A percentile compares a stretch with the other conserved stretches of the same genome.
Conservation (phyloP, 2,888 invertebrate genomes). For the Erebia ligea region DNA sequence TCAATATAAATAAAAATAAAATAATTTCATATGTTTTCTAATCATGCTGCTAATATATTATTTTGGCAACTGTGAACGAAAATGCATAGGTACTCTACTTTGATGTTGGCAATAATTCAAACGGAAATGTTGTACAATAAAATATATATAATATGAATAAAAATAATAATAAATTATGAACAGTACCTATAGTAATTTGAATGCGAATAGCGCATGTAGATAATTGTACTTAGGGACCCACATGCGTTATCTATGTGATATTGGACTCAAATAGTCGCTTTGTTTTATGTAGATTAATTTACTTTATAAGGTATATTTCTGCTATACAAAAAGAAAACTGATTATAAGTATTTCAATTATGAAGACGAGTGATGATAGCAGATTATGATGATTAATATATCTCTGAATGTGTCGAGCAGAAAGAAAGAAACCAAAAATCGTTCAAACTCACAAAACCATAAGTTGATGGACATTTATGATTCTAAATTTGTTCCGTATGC, state of each 20-base stretch:
- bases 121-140: slow-evolving; percentile 26
- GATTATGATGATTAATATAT: no score
- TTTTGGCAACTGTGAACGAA: slow-evolving; percentile 37
- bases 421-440: no score
- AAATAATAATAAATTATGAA: neutral
- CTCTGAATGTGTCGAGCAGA: no score
- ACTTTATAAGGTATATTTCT: no score
- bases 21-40: slow-evolving; percentile 20
- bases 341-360: no score
- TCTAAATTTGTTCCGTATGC: neutral
- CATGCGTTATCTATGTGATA: neutral
- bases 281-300: neutral
- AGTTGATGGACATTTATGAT: neutral
- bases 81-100: slow-evolving; percentile 40
- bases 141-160: neutral
- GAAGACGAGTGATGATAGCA: no score
- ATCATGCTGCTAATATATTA: slow-evolving; percentile 41
- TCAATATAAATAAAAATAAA: slow-evolving; percentile 5
- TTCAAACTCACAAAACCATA: no score
- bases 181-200: neutral
- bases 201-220: slow-evolving; percentile 1
- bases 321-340: no score
- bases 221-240: neutral
- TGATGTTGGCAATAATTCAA: slow-evolving; percentile 44
- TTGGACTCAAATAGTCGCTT: neutral